Evolutionary conservation across 2,113 vertebrate species (phyloP).

Genomic region (Pygoscelis adeliae): DNA sequence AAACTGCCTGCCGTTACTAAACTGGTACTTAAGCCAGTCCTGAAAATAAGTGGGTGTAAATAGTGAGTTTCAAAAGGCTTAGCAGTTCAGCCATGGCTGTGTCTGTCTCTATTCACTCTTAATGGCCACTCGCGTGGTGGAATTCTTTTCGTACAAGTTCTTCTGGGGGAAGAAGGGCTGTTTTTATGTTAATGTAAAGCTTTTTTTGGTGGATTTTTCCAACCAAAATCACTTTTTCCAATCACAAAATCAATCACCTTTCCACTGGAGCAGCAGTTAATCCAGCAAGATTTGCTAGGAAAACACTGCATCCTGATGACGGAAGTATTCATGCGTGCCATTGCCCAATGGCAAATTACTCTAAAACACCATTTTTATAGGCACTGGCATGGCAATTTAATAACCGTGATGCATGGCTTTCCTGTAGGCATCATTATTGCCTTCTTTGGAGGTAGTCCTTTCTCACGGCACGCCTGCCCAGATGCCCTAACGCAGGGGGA

Average conservation of each 20-base stretch:
- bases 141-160: neutral
- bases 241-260: neutral
- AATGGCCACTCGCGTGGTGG: accelerated
- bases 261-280: neutral
- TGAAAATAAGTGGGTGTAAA: neutral
- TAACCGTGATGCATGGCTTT: neutral
- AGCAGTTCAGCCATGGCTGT: neutral
- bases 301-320: neutral
- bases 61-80: neutral
- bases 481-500: neutral
- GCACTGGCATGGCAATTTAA: neutral
- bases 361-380: neutral
- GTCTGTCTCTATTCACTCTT: neutral
- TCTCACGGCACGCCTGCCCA: neutral
- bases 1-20: neutral
- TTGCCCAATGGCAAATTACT: neutral
- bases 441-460: neutral
- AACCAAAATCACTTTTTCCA: neutral
- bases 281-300: neutral
- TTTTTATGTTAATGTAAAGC: neutral
- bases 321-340: neutral
- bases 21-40: neutral
- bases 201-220: neutral
- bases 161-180: neutral
- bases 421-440: neutral